Evolutionary conservation across 2,797 vertebrate species (phyloP), one percentile per base, ranked within the genome.

Genomic region (Gymnoscopelus braueri): DNA sequence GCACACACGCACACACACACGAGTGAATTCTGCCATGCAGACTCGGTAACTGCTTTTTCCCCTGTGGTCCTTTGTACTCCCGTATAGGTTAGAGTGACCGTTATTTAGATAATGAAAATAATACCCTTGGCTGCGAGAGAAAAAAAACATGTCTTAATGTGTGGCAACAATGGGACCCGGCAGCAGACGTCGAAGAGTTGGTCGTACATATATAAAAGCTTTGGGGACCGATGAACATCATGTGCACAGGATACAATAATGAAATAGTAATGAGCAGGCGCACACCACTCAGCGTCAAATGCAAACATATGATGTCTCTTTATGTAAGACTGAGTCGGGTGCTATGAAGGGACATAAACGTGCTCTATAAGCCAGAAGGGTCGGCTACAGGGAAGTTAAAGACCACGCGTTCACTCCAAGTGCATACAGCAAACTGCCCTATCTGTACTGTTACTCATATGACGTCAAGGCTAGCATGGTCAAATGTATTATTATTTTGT

Each of bases 1-100:
- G 73, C 72, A 59, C 64, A 65, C 26, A 61, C 63, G 66, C 78
- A 61, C 63, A 66, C 78, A 74, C 72, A 54, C 7, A 44, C 72
- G 56, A 63, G 51, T 65, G 57, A 69, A 61, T 44, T 84, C 67
- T 58, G 75, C 58, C 67, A 65, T 47, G 68, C 13, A 70, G 65
- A 58, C 65, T 39, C 29, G 62, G 59, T 69, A 53, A 57, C 39
- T 50, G 44, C 24, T 19, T n/a, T 24, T 19, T 51, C 54, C 3
- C 15, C 4, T 51, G 5, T 13, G 13, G 52, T 3, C 65, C 39
- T 55, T 60, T 19, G 23, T 60, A 61, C 44, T 15, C 51, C 50
- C 52, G n/a, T 8, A 26, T 23, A 55, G 7, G 14, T 69, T 52
- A 52, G 1, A 69, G 23, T 67, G 60, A 65, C 3, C 26, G 32